A percentile compares a stretch with the other conserved stretches of the same genome.
phyloP scores from a whole-genome alignment of 2,113 vertebrate genomes.

The Phaethornis superciliosus region DNA sequence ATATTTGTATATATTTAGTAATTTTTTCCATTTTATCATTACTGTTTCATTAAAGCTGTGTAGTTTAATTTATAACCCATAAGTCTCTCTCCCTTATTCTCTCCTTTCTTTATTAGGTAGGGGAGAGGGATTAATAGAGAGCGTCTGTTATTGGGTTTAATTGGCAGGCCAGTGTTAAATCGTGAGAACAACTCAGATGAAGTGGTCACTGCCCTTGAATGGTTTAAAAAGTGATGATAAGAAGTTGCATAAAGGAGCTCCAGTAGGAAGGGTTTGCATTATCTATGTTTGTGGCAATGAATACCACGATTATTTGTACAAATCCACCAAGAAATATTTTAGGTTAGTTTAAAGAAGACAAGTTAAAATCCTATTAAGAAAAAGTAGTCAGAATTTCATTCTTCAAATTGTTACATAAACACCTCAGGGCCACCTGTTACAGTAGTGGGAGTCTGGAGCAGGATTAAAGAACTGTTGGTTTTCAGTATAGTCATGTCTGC shows the following conservation, averaged over 20 bases:
- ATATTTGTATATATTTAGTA: too few species aligned
- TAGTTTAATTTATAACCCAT: too few species aligned
- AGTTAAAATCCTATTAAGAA: neutral
- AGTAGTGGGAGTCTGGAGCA: neutral
- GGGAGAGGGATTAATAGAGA: too few species aligned
- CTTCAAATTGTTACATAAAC: neutral
- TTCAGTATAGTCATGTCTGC: fast-evolving
- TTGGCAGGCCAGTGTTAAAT: too few species aligned
- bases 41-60: too few species aligned
- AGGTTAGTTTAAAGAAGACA: neutral
- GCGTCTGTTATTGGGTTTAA: too few species aligned
- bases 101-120: too few species aligned
- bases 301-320: neutral
- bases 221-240: neutral
- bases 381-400: neutral
- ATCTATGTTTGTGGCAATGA: neutral
- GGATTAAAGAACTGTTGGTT: neutral
- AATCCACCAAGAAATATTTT: neutral
- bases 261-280: neutral
- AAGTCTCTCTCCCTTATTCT: too few species aligned
- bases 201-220: neutral
- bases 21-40: too few species aligned
- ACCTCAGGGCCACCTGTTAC: fast-evolving
- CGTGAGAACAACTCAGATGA: neutral
- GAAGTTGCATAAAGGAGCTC: neutral